Conservation (phyloP, 1,140 invertebrate species). For the Halictus rubicundus region DNA sequence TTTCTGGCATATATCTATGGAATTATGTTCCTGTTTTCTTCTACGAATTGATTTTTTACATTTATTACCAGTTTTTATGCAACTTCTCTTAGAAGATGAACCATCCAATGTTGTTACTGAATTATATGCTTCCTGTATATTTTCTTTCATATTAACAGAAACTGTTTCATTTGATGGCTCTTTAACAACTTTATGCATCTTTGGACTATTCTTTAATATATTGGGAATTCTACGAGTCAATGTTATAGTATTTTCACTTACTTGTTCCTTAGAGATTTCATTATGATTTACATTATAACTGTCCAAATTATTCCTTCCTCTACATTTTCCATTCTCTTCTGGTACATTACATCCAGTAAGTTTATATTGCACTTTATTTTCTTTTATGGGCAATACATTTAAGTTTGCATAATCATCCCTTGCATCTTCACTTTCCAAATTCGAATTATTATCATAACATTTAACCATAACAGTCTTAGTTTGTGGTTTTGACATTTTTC, state of each 20-base stretch:
- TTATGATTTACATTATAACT: too few relatives aligned
- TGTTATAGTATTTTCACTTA: not conserved
- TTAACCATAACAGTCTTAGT: not conserved
- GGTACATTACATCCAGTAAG: too few relatives aligned
- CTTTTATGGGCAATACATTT: not conserved
- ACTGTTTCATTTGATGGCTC: not conserved
- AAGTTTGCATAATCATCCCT: not conserved
- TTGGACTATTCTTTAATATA: constrained; percentile 50
- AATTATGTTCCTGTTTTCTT: constrained; percentile 57
- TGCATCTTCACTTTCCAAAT: not conserved
- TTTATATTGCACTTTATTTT: not conserved
- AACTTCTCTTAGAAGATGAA: not conserved
- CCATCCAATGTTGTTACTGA: not conserved
- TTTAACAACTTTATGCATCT: not conserved
- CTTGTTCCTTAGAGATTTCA: not conserved
- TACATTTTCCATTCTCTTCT: too few relatives aligned
- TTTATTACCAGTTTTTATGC: not conserved
- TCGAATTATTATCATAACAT: not conserved
- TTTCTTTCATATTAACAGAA: not conserved
- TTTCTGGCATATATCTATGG: constrained; percentile 5
- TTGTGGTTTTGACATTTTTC: not conserved
- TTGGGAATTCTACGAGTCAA: constrained; percentile 48
- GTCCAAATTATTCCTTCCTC: too few relatives aligned
- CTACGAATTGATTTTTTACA: constrained; percentile 19
- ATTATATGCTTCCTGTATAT: not conserved